Evolutionary conservation across 1,140 invertebrate genomes (phyloP), one percentile per base, ranked within the genome.

Genomic region (Caenorhabditis latens): DNA sequence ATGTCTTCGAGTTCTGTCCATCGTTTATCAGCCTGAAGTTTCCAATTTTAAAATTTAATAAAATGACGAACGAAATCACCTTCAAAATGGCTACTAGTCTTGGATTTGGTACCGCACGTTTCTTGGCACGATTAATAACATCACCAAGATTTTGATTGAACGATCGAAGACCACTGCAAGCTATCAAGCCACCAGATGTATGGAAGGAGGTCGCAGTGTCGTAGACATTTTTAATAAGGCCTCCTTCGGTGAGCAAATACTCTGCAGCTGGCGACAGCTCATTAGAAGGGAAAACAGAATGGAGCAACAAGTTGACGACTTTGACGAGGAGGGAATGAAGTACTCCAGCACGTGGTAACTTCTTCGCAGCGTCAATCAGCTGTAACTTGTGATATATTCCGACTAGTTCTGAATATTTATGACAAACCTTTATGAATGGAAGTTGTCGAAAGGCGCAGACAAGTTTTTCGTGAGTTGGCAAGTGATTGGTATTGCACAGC

Each of bases 141-240:
- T 79, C 71, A 11, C 71, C 71, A 50, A 79, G 71, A 24, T 79
- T 79, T 14, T 79, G 71, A 24, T 79, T 79, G 46, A 79, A 79
- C 7, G 46, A 24, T 24, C 71, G 40, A 7, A 79, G 46, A 50
- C 71, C 71, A 50, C 71, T 79, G 21, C 71, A 79, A 24, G 71
- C 71, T 50, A 79, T 53, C 19, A 50, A 24, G 21, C 21, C 43
- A 24, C 71, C 71, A 79, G 43, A 24, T 71, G n/a, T 50, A 16
- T 79, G 71, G n/a, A 79, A 71, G 4, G 71, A 79, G 13, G 71
- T 79, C 2, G 71, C 71, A 53, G 71, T 79, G 9, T 79, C 71
- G n/a, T 79, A 79, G 24, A 79, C 53, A n/a, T 50, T 79, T 21
- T 79, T 48, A 5, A 79, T n/a, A 11, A 79, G 71, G 5, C 46